Evolutionary conservation across 1,140 invertebrate species (phyloP).

Genomic region (Neodiprion pinetum): DNA sequence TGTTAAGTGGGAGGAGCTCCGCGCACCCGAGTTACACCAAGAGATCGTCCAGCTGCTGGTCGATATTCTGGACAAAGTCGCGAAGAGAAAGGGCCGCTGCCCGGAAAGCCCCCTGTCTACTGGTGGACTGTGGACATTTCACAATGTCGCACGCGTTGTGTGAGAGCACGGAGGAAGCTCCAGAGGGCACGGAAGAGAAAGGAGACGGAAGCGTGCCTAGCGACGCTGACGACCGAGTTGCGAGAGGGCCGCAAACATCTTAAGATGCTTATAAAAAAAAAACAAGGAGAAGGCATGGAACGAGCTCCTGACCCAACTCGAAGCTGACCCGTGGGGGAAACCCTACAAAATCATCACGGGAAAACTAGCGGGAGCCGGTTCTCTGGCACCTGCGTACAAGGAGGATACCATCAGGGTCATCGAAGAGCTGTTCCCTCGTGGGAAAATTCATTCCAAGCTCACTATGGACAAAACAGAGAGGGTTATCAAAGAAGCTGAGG

Average conservation of each 20-base stretch:
- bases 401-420: neutral
- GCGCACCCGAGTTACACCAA: too few species aligned
- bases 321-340: slow-evolving; percentile 33
- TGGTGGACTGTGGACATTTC: slow-evolving; percentile 41
- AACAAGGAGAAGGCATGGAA: slow-evolving; percentile 32
- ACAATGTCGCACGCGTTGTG: slow-evolving; percentile 29
- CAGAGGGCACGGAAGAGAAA: neutral
- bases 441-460: neutral
- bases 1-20: too few species aligned
- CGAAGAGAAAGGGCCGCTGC: too few species aligned
- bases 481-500: slow-evolving; percentile 1
- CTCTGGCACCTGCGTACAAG: slow-evolving; percentile 14
- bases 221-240: neutral
- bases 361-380: slow-evolving; percentile 15
- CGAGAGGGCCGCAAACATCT: slow-evolving; percentile 24
- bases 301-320: slow-evolving; percentile 25
- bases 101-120: slow-evolving; percentile 21
- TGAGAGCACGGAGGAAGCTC: slow-evolving; percentile 20
- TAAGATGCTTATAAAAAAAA: slow-evolving; percentile 11
- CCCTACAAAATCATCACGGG: slow-evolving; percentile 33
- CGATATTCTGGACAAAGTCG: too few species aligned
- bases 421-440: slow-evolving; percentile 13
- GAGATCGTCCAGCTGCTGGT: too few species aligned
- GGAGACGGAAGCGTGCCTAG: too few species aligned
- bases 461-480: neutral